These are phyloP conservation scores for Pseudomugil gertrudae DNA, from an alignment of 2,797 vertebrate species.

Conservation along the genomic window DNA sequence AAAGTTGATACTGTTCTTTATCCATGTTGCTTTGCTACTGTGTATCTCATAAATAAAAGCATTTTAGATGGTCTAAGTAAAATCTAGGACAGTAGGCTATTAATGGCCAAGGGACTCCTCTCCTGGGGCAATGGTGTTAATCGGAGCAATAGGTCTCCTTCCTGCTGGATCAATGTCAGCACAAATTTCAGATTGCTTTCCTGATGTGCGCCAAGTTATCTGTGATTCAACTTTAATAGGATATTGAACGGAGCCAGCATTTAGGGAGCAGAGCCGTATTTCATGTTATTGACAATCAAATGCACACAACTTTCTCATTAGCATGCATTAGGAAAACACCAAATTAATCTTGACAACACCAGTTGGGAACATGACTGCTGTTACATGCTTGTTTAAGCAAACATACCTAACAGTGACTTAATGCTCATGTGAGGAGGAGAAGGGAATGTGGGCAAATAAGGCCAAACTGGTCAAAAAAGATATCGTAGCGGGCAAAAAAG, in stretches of 20 bases:
- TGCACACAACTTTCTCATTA: conserved; percentile 85
- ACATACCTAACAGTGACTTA: conserved; percentile 46
- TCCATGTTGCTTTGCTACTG: conserved; percentile 40
- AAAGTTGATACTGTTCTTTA: conserved; percentile 15
- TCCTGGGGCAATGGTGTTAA: conserved; percentile 82
- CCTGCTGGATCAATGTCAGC: conserved; percentile 88
- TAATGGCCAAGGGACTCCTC: conserved; percentile 74
- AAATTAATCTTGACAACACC: conserved; percentile 79
- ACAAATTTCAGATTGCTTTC: conserved; percentile 89
- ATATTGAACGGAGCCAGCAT: conserved; percentile 85
- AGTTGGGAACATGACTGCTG: conserved; percentile 62
- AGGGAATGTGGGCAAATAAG: conserved; percentile 34
- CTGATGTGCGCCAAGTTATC: conserved; percentile 84
- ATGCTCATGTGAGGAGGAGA: conserved; percentile 13
- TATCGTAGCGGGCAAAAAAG: too few species aligned
- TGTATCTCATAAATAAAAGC: conserved; percentile 75
- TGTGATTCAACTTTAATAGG: conserved; percentile 89
- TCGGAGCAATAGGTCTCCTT: conserved; percentile 86
- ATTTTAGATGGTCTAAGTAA: conserved; percentile 72
- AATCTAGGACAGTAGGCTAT: conserved; percentile 78
- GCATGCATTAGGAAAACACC: conserved; percentile 84
- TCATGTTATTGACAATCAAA: conserved; percentile 86
- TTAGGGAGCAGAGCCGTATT: conserved; percentile 85
- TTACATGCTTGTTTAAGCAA: conserved; percentile 73
- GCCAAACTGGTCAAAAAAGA: conserved; percentile 13